Conservation (phyloP, 2,113 vertebrate species). For the Nothocercus julius region DNA sequence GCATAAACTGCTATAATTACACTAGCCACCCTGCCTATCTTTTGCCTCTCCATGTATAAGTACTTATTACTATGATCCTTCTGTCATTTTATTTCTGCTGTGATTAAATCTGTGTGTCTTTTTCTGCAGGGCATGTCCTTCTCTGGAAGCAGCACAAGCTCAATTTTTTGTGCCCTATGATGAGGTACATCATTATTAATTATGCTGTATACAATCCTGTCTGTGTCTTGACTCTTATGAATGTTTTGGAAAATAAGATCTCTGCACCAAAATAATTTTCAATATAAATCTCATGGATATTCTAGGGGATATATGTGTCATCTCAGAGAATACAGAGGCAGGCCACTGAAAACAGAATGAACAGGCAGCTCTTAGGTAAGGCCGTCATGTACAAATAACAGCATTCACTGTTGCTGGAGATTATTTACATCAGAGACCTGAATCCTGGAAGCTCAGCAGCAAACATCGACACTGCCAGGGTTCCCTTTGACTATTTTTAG, state of each 20-base stretch:
- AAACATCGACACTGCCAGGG: neutral
- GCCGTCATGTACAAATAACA: neutral
- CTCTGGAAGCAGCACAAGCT: neutral
- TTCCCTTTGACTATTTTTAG: neutral
- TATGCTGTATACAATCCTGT: neutral
- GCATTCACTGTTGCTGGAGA: neutral
- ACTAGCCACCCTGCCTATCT: neutral
- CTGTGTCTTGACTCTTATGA: neutral
- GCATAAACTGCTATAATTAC: neutral
- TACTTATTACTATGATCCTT: neutral
- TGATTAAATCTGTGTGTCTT: neutral
- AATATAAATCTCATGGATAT: neutral
- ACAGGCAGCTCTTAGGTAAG: neutral
- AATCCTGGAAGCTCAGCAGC: neutral
- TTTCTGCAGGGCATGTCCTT: neutral
- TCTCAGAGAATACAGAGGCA: neutral
- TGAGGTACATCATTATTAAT: neutral
- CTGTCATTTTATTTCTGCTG: neutral
- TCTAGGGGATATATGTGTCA: neutral
- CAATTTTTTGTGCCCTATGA: neutral
- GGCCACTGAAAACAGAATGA: neutral
- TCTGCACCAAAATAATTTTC: neutral
- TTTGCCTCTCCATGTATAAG: neutral
- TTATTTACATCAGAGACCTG: neutral
- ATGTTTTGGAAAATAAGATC: neutral